phyloP scores from a whole-genome alignment of 2,113 vertebrate species.

The Neogobius melanostomus region DNA sequence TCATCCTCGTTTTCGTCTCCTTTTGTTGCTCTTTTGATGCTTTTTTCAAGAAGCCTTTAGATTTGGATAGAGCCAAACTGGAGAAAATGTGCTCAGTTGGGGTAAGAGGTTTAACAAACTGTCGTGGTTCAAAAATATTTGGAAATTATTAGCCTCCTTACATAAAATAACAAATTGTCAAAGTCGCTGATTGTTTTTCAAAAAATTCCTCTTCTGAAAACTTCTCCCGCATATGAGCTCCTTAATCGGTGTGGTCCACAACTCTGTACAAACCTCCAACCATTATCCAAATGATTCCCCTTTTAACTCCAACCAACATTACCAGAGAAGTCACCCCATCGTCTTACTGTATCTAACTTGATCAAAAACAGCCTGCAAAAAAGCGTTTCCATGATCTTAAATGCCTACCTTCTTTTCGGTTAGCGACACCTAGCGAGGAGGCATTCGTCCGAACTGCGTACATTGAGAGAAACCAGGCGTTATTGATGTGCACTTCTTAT shows the following conservation, averaged over 20 bases:
- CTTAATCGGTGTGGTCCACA: neutral
- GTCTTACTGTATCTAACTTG: neutral
- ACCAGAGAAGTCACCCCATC: neutral
- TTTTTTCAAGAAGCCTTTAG: too few relatives aligned
- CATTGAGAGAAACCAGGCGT: slow-evolving; percentile 92
- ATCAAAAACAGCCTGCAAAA: neutral
- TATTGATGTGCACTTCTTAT: slow-evolving; percentile 84
- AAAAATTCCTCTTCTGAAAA: neutral
- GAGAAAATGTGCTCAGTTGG: too few relatives aligned
- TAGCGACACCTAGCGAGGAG: slow-evolving; percentile 99
- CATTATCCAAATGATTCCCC: neutral
- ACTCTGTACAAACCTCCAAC: slow-evolving; percentile 1
- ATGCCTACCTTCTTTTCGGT: slow-evolving; percentile 99
- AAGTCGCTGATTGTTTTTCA: too few relatives aligned
- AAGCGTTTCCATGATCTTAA: slow-evolving; percentile 61
- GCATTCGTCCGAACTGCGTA: slow-evolving; percentile 98
- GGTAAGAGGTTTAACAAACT: too few relatives aligned
- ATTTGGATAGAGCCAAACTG: too few relatives aligned
- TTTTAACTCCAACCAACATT: neutral
- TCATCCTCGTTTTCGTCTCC: too few relatives aligned
- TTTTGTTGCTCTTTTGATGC: too few relatives aligned
- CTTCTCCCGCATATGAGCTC: neutral
- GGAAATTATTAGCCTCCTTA: too few relatives aligned
- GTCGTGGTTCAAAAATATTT: too few relatives aligned
- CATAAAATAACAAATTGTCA: too few relatives aligned